These are phyloP conservation scores for Aptenodytes patagonicus DNA, from an alignment of 2,113 vertebrate species.

Conservation along the genomic window DNA sequence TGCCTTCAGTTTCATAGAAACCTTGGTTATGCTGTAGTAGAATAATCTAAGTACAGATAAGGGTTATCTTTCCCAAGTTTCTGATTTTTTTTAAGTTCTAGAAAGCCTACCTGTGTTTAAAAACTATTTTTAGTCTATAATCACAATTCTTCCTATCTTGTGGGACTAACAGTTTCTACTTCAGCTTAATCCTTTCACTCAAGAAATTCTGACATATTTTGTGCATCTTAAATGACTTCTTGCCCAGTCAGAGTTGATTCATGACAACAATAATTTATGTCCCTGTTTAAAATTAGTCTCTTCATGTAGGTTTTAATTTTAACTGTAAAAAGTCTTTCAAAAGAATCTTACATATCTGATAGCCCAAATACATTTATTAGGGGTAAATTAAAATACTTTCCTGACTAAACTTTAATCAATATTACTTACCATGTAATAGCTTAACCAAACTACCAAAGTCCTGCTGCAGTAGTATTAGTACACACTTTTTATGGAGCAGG, in stretches of 20 bases:
- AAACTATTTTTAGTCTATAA: neutral
- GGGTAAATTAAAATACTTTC: neutral
- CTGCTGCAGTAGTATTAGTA: neutral
- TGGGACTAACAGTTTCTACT: neutral
- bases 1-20: neutral
- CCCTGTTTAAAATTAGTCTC: neutral
- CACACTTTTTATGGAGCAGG: neutral
- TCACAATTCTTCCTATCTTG: neutral
- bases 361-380: neutral
- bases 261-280: neutral
- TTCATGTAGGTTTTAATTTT: no score
- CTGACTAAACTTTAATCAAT: neutral
- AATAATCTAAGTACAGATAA: neutral
- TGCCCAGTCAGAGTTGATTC: neutral
- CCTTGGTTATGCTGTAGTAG: neutral
- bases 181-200: neutral
- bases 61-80: neutral
- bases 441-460: neutral
- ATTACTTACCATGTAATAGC: neutral
- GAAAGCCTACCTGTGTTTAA: neutral
- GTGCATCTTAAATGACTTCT: neutral
- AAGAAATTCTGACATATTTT: neutral
- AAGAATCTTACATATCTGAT: neutral
- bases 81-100: neutral
- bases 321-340: neutral